Conservation (phyloP, 2,113 vertebrate species). For the Saccopteryx leptura region DNA sequence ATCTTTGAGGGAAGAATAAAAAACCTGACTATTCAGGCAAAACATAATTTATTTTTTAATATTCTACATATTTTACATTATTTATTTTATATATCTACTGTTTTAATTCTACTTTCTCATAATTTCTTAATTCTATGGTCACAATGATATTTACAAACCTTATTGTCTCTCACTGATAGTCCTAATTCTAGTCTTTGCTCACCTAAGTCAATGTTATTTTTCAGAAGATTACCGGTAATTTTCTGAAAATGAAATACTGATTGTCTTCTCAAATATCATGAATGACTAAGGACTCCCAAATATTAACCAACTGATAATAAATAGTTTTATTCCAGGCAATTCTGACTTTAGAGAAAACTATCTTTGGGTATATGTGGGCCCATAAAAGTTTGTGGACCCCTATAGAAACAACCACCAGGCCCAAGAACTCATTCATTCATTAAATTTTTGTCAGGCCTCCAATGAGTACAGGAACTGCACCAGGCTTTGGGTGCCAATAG, state of each 20-base stretch:
- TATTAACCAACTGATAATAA: neutral
- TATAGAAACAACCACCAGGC: neutral
- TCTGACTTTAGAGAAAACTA: slow-evolving; percentile 34
- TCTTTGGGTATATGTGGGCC: neutral
- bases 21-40: too few species aligned
- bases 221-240: neutral
- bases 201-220: neutral
- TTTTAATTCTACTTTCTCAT: neutral
- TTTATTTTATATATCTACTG: neutral
- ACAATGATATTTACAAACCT: neutral
- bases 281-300: neutral
- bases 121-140: neutral
- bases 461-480: neutral
- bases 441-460: neutral
- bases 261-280: neutral
- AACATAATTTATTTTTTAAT: neutral
- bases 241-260: slow-evolving; percentile 9
- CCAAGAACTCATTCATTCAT: neutral
- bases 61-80: neutral
- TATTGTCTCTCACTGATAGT: neutral
- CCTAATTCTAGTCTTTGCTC: neutral
- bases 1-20: too few species aligned
- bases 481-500: neutral
- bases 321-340: neutral
- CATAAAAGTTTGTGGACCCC: neutral